Percentiles rank a stretch among this genome's conserved stretches.
phyloP scores from a whole-genome alignment of 2,888 invertebrate genomes.

The Ophioninae sp. region DNA sequence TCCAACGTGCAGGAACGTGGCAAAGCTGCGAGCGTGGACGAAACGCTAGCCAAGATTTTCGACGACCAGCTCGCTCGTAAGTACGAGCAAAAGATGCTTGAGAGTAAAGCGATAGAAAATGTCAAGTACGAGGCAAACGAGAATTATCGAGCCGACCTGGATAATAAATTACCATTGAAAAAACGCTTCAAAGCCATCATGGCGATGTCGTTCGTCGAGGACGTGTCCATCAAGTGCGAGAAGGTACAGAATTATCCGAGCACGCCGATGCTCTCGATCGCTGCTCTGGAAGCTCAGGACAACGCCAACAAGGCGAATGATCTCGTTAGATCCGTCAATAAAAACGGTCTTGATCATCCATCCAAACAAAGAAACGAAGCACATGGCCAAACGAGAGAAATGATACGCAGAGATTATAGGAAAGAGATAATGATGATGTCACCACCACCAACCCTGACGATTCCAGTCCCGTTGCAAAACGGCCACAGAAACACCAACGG shows the following conservation, averaged over 20 bases:
- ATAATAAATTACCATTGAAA: conserved; percentile 76
- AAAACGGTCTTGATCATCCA: background rate
- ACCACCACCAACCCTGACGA: background rate
- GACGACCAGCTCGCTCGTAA: conserved; percentile 71
- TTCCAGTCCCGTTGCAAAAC: conserved; percentile 27
- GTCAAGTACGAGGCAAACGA: conserved; percentile 66
- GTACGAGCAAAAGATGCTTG: conserved; percentile 66
- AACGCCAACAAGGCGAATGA: conserved; percentile 4
- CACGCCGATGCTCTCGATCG: conserved; percentile 75
- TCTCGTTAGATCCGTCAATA: background rate
- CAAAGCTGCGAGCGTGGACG: conserved; percentile 66
- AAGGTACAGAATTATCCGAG: conserved; percentile 68
- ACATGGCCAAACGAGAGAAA: conserved; percentile 58
- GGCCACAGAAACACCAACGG: conserved; percentile 59
- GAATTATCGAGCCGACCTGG: conserved; percentile 67
- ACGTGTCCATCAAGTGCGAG: conserved; percentile 67
- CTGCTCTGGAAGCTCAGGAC: conserved; percentile 68
- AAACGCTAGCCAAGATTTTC: conserved; percentile 59
- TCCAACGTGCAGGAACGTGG: conserved; percentile 68
- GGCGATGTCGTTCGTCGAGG: conserved; percentile 68
- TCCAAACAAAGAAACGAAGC: background rate
- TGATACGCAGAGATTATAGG: conserved; percentile 68
- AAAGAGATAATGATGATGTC: conserved; percentile 64
- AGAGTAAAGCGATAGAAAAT: conserved; percentile 65
- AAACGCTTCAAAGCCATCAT: conserved; percentile 75